phyloP scores from a whole-genome alignment of 1,140 invertebrate genomes.

The Zophobas atratus region DNA sequence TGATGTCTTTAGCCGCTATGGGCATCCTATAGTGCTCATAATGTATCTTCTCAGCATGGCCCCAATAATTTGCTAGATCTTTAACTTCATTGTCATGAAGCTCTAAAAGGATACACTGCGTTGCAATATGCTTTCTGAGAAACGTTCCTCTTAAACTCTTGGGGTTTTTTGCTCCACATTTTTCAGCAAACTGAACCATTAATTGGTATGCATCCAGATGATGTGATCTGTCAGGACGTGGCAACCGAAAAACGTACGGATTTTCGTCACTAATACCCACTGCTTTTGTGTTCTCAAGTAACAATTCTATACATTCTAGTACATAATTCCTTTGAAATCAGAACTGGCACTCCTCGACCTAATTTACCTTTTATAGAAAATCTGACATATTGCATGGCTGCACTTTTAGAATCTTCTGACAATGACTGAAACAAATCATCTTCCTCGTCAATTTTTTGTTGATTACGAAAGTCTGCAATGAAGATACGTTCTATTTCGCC shows the following conservation, averaged over 20 bases:
- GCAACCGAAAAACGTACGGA: slow-evolving; percentile 45
- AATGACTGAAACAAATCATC: slow-evolving; percentile 9
- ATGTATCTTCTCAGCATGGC: slow-evolving; percentile 47
- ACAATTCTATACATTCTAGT: slow-evolving; percentile 14
- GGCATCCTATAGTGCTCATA: slow-evolving; percentile 30
- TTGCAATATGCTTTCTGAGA: slow-evolving; percentile 47
- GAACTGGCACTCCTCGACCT: slow-evolving; percentile 24
- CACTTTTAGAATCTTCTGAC: not conserved
- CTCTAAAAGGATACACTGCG: slow-evolving; percentile 15
- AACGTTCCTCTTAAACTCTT: slow-evolving; percentile 19
- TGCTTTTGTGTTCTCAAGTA: slow-evolving; percentile 3
- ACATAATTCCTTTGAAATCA: slow-evolving; percentile 14
- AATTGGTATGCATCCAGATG: slow-evolving; percentile 43
- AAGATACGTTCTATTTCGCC: slow-evolving; percentile 28
- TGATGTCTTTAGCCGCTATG: slow-evolving; percentile 21
- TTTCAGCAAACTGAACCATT: slow-evolving; percentile 26
- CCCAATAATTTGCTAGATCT: slow-evolving; percentile 48
- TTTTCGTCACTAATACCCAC: slow-evolving; percentile 28
- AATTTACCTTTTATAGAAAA: slow-evolving; percentile 39
- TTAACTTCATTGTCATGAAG: slow-evolving; percentile 28
- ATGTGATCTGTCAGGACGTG: not conserved
- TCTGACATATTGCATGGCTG: slow-evolving; percentile 22
- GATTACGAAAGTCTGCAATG: slow-evolving; percentile 9
- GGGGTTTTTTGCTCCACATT: slow-evolving; percentile 40
- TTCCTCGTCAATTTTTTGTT: not conserved